These are phyloP conservation scores for Radopholus similis DNA, from an alignment of 1,140 invertebrate genomes.

Conservation along the genomic window DNA sequence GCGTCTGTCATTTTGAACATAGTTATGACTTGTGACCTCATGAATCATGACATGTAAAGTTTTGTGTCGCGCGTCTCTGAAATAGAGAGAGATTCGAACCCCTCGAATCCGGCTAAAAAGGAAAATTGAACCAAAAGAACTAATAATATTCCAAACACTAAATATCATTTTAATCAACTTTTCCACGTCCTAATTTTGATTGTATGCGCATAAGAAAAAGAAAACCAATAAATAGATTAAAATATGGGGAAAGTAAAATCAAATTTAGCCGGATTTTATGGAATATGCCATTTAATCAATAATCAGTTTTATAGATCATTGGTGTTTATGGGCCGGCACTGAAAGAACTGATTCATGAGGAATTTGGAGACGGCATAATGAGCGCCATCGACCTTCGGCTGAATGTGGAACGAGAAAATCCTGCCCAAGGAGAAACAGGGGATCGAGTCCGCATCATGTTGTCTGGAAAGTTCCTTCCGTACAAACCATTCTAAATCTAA, in stretches of 20 bases:
- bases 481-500: slow-evolving; percentile 54
- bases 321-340: slow-evolving; percentile 59
- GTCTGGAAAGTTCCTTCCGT: slow-evolving; percentile 60
- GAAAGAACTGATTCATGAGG: slow-evolving; percentile 61
- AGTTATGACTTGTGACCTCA: too few relatives aligned
- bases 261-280: background rate
- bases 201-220: too few relatives aligned
- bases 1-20: too few relatives aligned
- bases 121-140: too few relatives aligned
- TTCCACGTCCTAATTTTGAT: too few relatives aligned
- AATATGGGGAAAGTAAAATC: background rate
- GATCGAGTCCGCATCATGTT: slow-evolving; percentile 57
- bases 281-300: background rate
- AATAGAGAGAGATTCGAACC: too few relatives aligned
- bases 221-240: background rate
- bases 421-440: slow-evolving; percentile 42
- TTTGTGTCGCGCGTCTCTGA: too few relatives aligned
- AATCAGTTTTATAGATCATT: slow-evolving; percentile 35
- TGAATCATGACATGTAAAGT: too few relatives aligned
- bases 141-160: too few relatives aligned
- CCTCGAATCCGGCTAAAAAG: too few relatives aligned
- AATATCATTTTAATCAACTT: too few relatives aligned
- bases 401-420: slow-evolving; percentile 47
- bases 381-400: slow-evolving; percentile 61
- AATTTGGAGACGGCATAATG: slow-evolving; percentile 62